A percentile compares a stretch with the other conserved stretches of the same genome.
phyloP scores from a whole-genome alignment of 2,113 vertebrate genomes.

The Etheostoma spectabile region DNA sequence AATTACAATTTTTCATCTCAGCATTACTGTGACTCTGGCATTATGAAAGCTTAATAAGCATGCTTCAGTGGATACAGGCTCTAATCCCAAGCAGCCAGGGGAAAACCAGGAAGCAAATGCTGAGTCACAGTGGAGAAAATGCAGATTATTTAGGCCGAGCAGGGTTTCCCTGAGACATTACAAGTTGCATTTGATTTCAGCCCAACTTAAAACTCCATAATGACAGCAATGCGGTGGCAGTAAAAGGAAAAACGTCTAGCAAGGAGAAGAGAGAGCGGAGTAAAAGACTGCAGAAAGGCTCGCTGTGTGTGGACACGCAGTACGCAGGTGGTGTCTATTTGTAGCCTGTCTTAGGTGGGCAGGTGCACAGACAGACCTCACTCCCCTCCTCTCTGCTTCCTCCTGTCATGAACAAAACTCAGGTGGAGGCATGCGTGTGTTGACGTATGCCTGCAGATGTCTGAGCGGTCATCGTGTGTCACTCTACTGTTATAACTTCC shows the following conservation, averaged over 20 bases:
- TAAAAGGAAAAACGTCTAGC: constrained; percentile 23
- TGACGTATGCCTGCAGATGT: constrained; percentile 30
- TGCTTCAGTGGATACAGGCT: constrained; percentile 44
- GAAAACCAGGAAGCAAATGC: constrained; percentile 49
- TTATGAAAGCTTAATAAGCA: constrained; percentile 43
- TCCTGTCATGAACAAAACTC: constrained; percentile 38
- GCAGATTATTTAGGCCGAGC: constrained; percentile 41
- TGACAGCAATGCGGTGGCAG: not conserved
- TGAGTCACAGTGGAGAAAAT: constrained; percentile 65
- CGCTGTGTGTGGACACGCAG: constrained; percentile 37
- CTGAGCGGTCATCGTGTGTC: constrained; percentile 19
- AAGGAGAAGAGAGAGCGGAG: constrained; percentile 12
- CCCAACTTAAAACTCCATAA: constrained; percentile 11
- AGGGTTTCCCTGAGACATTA: constrained; percentile 42
- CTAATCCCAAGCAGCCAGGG: constrained; percentile 37
- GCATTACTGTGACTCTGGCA: constrained; percentile 30
- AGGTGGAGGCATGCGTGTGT: constrained; percentile 5
- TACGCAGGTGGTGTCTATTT: constrained; percentile 74
- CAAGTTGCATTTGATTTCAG: constrained; percentile 39
- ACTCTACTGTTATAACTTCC: constrained; percentile 38
- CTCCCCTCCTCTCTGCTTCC: constrained; percentile 30
- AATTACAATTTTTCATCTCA: constrained; percentile 22
- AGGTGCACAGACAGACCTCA: constrained; percentile 63
- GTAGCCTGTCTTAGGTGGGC: constrained; percentile 64
- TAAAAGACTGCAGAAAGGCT: constrained; percentile 35